Conservation (phyloP, 2,888 invertebrate genomes). For the Mellilla xanthometata region DNA sequence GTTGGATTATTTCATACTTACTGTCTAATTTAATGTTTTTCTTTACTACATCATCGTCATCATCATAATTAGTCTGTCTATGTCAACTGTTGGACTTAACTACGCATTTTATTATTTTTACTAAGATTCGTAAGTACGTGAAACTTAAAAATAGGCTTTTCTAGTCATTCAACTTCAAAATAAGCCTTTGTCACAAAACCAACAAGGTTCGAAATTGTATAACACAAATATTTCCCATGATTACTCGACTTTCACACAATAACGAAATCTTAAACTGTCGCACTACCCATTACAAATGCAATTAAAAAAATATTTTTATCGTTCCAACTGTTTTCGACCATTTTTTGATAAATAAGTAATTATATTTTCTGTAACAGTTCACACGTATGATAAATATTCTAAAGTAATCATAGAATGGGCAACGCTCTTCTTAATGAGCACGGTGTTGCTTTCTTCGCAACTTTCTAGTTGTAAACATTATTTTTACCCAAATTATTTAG, state of each 20-base stretch:
- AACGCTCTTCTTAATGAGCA: constrained; percentile 46
- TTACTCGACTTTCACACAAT: constrained; percentile 15
- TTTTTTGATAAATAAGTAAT: constrained; percentile 13
- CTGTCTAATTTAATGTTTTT: too few species aligned
- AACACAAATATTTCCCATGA: constrained; percentile 3
- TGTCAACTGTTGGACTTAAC: too few species aligned
- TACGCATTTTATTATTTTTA: too few species aligned
- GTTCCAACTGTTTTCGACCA: constrained; percentile 28
- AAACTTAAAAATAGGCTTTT: too few species aligned
- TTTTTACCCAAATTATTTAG: constrained; percentile 24
- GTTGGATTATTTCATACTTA: too few species aligned
- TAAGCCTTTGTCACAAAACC: too few species aligned
- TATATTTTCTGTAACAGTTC: constrained; percentile 43
- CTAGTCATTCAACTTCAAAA: too few species aligned
- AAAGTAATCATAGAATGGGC: constrained; percentile 52
- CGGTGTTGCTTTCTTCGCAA: constrained; percentile 43
- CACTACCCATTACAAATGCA: constrained; percentile 22
- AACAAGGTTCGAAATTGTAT: too few species aligned
- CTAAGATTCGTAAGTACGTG: too few species aligned
- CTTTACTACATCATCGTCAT: too few species aligned
- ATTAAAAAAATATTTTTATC: constrained; percentile 43
- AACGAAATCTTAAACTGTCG: constrained; percentile 6
- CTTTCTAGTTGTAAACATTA: constrained; percentile 65
- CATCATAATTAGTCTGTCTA: too few species aligned
- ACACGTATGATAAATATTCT: constrained; percentile 47